Percentiles rank a stretch among this genome's conserved stretches.
Conservation (phyloP, 92 coral and sea anemone genomes). For the Paragorgia papillata region DNA sequence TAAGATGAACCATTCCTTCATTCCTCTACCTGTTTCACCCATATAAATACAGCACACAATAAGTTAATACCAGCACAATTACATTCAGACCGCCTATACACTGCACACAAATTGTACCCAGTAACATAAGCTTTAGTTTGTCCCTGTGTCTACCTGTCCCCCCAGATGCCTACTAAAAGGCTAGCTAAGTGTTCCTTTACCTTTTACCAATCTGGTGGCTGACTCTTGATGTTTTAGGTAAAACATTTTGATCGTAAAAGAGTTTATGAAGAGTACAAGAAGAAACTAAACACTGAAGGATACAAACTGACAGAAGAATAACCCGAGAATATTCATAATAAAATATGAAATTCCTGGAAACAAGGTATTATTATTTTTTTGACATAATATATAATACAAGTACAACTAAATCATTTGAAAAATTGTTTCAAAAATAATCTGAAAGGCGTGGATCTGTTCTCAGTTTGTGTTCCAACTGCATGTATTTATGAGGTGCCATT, state of each 20-base stretch:
- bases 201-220: background rate
- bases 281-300: constrained; percentile 78
- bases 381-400: constrained; percentile 19
- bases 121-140: background rate
- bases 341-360: background rate
- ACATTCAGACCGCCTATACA: too few relatives aligned
- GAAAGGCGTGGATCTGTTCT: constrained; percentile 88
- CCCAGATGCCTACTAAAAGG: too few relatives aligned
- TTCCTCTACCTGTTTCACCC: too few relatives aligned
- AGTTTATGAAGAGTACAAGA: constrained; percentile 79
- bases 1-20: too few relatives aligned
- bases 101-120: too few relatives aligned
- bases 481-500: constrained; percentile 93
- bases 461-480: constrained; percentile 95
- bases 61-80: too few relatives aligned
- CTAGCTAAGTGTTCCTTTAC: too few relatives aligned
- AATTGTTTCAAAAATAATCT: constrained; percentile 65
- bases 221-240: constrained; percentile 51
- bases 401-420: constrained; percentile 7
- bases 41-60: too few relatives aligned
- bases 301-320: constrained; percentile 56
- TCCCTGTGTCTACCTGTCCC: too few relatives aligned
- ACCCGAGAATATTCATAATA: background rate
- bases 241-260: constrained; percentile 79
- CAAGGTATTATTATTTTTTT: background rate